phyloP scores from a whole-genome alignment of 2,797 vertebrate species.

The Esox lucius region DNA sequence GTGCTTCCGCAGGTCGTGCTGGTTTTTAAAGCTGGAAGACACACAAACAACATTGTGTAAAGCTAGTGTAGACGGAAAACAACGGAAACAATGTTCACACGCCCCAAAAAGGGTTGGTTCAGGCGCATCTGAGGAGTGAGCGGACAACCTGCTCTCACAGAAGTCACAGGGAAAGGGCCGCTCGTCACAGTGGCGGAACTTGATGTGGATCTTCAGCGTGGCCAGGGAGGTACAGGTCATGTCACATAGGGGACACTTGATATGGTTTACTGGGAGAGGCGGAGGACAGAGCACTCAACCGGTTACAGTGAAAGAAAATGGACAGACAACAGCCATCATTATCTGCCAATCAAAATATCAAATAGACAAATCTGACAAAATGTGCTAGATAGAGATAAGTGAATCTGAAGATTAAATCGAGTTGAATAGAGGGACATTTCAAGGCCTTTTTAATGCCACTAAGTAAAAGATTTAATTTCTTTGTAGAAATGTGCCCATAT shows the following conservation, averaged over 20 bases:
- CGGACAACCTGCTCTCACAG: slow-evolving; percentile 71
- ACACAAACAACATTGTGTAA: not conserved
- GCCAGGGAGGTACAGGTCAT: slow-evolving; percentile 73
- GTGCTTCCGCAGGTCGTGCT: slow-evolving; percentile 78
- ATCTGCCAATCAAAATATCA: not conserved
- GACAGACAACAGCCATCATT: not conserved
- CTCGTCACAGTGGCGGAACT: slow-evolving; percentile 76
- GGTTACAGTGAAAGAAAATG: not conserved
- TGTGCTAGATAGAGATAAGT: too few relatives aligned
- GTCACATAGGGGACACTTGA: slow-evolving; percentile 74
- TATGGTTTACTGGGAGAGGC: slow-evolving; percentile 61
- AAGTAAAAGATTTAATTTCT: too few relatives aligned
- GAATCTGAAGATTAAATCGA: too few relatives aligned
- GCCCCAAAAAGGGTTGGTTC: not conserved
- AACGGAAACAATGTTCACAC: not conserved
- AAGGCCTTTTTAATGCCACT: too few relatives aligned
- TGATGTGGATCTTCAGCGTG: slow-evolving; percentile 76
- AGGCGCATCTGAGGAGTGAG: not conserved
- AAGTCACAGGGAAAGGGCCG: slow-evolving; percentile 75
- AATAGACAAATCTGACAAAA: not conserved
- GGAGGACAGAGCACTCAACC: not conserved
- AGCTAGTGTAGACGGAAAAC: not conserved
- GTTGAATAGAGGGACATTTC: too few relatives aligned
- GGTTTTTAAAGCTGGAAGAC: slow-evolving; percentile 74
- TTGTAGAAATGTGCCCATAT: too few relatives aligned